phyloP scores from a whole-genome alignment of 1,140 invertebrate genomes.

The Drosophila pectinifera region DNA sequence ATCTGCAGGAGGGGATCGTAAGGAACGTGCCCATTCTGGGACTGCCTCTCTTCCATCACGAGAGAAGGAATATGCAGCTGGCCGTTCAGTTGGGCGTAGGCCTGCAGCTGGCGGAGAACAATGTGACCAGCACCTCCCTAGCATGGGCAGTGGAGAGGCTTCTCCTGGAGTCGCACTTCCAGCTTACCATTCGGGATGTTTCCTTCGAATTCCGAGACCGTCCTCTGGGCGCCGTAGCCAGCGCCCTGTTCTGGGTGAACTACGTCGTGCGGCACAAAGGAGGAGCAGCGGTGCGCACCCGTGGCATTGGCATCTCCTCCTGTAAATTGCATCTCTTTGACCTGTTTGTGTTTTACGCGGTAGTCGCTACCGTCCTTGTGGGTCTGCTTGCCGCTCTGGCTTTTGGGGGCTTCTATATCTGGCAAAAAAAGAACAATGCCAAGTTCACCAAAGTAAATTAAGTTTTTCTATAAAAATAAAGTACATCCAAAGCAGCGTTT shows the following conservation, averaged over 20 bases:
- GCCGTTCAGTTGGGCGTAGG: conserved; percentile 66
- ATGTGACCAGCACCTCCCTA: conserved; percentile 65
- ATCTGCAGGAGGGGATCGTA: conserved; percentile 86
- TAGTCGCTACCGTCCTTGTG: conserved; percentile 28
- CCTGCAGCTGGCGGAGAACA: conserved; percentile 57
- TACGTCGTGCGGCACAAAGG: conserved; percentile 87
- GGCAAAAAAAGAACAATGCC: conserved; percentile 43
- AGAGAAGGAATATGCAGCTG: conserved; percentile 82
- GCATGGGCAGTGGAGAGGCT: conserved; percentile 73
- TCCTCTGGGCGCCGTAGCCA: conserved; percentile 86
- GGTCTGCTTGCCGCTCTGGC: conserved; percentile 33
- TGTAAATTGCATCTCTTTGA: conserved; percentile 72
- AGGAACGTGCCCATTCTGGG: conserved; percentile 86
- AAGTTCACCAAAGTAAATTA: conserved; percentile 69
- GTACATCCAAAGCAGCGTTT: background rate
- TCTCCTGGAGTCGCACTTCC: conserved; percentile 54
- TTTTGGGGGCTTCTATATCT: conserved; percentile 36
- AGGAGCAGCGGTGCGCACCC: conserved; percentile 76
- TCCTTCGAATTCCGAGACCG: conserved; percentile 86
- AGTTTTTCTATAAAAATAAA: conserved; percentile 20
- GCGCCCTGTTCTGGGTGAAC: conserved; percentile 88
- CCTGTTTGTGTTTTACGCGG: conserved; percentile 65
- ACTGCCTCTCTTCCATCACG: conserved; percentile 85
- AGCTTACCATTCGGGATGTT: conserved; percentile 84
- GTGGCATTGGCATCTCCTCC: conserved; percentile 64